Evolutionary conservation across 1,140 invertebrate genomes (phyloP).

Genomic region (Belonocnema kinseyi): DNA sequence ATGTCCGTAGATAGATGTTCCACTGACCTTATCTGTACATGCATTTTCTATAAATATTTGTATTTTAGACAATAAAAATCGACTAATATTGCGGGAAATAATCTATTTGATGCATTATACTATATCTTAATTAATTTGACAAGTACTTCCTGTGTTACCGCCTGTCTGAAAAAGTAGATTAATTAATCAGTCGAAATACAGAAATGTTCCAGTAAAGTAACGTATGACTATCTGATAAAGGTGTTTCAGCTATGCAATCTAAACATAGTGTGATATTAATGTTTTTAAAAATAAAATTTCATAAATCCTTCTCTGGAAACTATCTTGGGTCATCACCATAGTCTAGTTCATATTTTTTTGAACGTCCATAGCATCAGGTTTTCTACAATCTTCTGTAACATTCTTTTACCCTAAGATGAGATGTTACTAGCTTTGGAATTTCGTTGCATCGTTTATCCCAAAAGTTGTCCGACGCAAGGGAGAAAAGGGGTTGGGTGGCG

Average conservation of each 20-base stretch:
- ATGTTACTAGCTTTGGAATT: neutral
- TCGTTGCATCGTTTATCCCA: conserved; percentile 19
- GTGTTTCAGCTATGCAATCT: too few species aligned
- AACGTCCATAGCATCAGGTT: too few species aligned
- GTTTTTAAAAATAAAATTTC: too few species aligned
- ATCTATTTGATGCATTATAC: neutral
- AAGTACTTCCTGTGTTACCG: neutral
- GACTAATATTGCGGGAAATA: neutral
- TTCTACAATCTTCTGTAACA: neutral
- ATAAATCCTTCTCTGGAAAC: too few species aligned
- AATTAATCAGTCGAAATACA: too few species aligned
- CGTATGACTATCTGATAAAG: too few species aligned
- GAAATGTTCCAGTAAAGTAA: too few species aligned
- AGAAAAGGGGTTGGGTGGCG: conserved; percentile 40
- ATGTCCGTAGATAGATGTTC: conserved; percentile 15
- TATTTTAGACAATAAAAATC: neutral
- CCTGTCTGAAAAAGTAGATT: neutral
- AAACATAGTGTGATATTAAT: too few species aligned
- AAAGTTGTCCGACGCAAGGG: neutral
- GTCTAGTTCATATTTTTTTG: too few species aligned
- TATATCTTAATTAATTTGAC: neutral
- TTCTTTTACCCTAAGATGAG: neutral
- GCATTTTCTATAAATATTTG: neutral
- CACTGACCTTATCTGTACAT: conserved; percentile 18
- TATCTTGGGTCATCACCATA: too few species aligned